A percentile compares a stretch with the other conserved stretches of the same genome.
Evolutionary conservation across 2,888 invertebrate species (phyloP).

Genomic region (Nebria salina): DNA sequence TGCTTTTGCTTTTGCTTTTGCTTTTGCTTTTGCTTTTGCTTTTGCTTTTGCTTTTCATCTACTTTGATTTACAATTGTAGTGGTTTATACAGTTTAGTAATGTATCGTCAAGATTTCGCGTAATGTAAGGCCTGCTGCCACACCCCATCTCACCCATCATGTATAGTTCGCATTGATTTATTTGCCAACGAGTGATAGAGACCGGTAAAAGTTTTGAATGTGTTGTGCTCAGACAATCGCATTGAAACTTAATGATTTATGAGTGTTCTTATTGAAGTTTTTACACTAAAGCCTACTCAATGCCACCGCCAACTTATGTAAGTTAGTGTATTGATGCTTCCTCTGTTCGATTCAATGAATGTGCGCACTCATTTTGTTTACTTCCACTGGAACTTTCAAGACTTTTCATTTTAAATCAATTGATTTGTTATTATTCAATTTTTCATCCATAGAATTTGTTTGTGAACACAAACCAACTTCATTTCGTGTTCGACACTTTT

Average conservation of each 20-base stretch:
- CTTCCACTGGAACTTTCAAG: not conserved
- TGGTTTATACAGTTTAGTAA: not conserved
- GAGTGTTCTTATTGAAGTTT: conserved; percentile 18
- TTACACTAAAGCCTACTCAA: conserved; percentile 27
- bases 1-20: too few species aligned
- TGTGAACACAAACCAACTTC: too few species aligned
- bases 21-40: too few species aligned
- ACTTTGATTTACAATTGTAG: not conserved
- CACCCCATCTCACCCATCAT: not conserved
- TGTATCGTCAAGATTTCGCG: not conserved
- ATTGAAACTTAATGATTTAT: conserved; percentile 27
- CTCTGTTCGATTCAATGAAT: not conserved
- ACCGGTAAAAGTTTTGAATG: conserved; percentile 18
- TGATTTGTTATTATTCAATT: not conserved
- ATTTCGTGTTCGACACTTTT: too few species aligned
- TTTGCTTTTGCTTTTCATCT: too few species aligned
- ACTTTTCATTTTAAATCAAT: not conserved
- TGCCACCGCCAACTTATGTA: conserved; percentile 11
- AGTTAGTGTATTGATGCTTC: not conserved
- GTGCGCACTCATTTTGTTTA: not conserved
- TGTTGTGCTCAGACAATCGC: conserved; percentile 26
- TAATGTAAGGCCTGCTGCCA: not conserved
- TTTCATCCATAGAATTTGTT: not conserved
- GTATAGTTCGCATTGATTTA: conserved; percentile 20
- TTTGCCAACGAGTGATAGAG: conserved; percentile 21